These are phyloP conservation scores for Rallus crepitans DNA, from an alignment of 2,797 vertebrate genomes.

Conservation along the genomic window DNA sequence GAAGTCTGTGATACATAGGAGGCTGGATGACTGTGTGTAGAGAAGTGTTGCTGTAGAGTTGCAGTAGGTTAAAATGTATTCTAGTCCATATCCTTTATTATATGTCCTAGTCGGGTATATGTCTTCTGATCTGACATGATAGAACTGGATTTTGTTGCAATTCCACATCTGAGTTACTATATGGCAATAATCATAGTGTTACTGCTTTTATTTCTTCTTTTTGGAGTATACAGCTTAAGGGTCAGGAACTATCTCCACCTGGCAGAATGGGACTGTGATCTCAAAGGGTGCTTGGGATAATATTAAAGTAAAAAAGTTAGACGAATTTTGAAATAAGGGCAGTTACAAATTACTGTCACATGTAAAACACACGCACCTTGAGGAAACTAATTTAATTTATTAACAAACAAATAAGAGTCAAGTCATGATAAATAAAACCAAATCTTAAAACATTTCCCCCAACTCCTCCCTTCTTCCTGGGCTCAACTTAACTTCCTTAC, in stretches of 20 bases:
- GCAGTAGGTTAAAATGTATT: neutral
- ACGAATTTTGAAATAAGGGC: too few relatives aligned
- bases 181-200: neutral
- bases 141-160: fast-evolving
- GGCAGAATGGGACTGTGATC: neutral
- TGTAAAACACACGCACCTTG: too few relatives aligned
- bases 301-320: neutral
- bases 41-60: neutral
- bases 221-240: neutral
- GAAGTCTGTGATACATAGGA: neutral
- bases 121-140: neutral
- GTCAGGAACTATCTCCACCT: neutral
- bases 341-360: too few relatives aligned
- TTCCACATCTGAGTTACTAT: neutral
- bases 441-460: too few relatives aligned
- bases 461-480: too few relatives aligned
- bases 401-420: too few relatives aligned
- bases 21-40: neutral
- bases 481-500: too few relatives aligned
- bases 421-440: too few relatives aligned
- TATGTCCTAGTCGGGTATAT: fast-evolving
- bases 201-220: neutral
- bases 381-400: too few relatives aligned
- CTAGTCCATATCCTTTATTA: neutral
- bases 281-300: neutral